Conservation (phyloP, 2,113 vertebrate genomes). For the Ictalurus furcatus region DNA sequence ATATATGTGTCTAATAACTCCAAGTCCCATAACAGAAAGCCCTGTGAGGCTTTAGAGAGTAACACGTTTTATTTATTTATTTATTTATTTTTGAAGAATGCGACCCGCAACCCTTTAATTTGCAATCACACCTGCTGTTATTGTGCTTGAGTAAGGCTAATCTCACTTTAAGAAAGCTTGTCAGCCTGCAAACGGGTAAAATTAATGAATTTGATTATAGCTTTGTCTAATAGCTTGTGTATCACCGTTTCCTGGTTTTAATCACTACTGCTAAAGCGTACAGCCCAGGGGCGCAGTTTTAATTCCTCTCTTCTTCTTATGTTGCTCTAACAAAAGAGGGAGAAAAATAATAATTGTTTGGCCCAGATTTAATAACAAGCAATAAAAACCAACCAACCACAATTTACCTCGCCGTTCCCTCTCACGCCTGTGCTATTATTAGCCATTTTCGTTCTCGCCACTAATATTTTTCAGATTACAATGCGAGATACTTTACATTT, state of each 20-base stretch:
- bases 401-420: constrained; percentile 87
- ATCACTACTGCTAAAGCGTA: constrained; percentile 93
- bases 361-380: constrained; percentile 98
- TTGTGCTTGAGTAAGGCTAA: constrained; percentile 63
- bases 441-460: constrained; percentile 79
- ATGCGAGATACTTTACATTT: constrained; percentile 82
- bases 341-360: constrained; percentile 87
- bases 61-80: neutral
- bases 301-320: constrained; percentile 84
- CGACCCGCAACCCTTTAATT: constrained; percentile 45
- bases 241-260: constrained; percentile 98
- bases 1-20: constrained; percentile 27
- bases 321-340: constrained; percentile 93
- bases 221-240: constrained; percentile 93
- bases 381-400: constrained; percentile 97
- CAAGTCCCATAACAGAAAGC: constrained; percentile 11
- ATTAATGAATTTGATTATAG: constrained; percentile 98
- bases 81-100: constrained; percentile 31
- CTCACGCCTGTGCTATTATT: constrained; percentile 83
- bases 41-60: constrained; percentile 2
- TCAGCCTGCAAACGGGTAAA: constrained; percentile 88
- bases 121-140: constrained; percentile 50
- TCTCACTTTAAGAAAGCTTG: constrained; percentile 87
- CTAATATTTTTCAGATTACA: constrained; percentile 76
- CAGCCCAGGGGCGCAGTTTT: constrained; percentile 91